These are phyloP conservation scores for Hypsopygia costalis DNA, from an alignment of 2,888 invertebrate species.

Conservation along the genomic window DNA sequence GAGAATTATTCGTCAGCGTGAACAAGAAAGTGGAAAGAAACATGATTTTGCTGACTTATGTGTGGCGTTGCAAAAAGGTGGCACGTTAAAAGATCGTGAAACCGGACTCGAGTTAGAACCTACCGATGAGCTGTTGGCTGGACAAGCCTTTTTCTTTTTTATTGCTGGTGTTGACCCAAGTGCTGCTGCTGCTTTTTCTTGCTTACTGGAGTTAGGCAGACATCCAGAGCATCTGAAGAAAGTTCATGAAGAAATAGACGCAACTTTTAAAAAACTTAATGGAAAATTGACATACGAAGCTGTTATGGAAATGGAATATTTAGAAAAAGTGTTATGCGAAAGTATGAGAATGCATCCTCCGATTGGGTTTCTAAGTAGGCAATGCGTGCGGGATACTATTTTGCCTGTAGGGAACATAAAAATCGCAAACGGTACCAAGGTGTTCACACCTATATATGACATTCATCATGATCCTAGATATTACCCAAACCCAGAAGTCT, in stretches of 20 bases:
- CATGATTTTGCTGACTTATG: conserved; percentile 56
- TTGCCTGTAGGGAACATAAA: conserved; percentile 39
- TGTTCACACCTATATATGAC: conserved; percentile 40
- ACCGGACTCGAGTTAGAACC: conserved; percentile 44
- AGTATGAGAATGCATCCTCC: conserved; percentile 52
- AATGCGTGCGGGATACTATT: conserved; percentile 39
- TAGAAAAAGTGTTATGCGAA: conserved; percentile 59
- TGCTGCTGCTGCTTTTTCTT: conserved; percentile 54
- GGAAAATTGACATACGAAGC: conserved; percentile 40
- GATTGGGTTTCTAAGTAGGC: conserved; percentile 41
- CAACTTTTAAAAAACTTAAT: conserved; percentile 32
- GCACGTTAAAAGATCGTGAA: conserved; percentile 35
- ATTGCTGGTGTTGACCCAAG: conserved; percentile 66
- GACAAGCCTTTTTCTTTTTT: conserved; percentile 69
- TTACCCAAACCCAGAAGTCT: conserved; percentile 53
- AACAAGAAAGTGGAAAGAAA: conserved; percentile 22
- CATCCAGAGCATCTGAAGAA: conserved; percentile 47
- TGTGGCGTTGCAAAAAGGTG: conserved; percentile 47
- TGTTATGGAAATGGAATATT: conserved; percentile 48
- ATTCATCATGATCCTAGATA: conserved; percentile 55
- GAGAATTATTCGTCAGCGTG: conserved; percentile 38
- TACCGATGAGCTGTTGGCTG: conserved; percentile 53
- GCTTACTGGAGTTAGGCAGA: conserved; percentile 48
- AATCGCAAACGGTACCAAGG: conserved; percentile 33
- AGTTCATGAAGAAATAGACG: conserved; percentile 57